Percentiles rank a stretch among this genome's conserved stretches.
Conservation (phyloP, 2,113 vertebrate species). For the Nestor notabilis region DNA sequence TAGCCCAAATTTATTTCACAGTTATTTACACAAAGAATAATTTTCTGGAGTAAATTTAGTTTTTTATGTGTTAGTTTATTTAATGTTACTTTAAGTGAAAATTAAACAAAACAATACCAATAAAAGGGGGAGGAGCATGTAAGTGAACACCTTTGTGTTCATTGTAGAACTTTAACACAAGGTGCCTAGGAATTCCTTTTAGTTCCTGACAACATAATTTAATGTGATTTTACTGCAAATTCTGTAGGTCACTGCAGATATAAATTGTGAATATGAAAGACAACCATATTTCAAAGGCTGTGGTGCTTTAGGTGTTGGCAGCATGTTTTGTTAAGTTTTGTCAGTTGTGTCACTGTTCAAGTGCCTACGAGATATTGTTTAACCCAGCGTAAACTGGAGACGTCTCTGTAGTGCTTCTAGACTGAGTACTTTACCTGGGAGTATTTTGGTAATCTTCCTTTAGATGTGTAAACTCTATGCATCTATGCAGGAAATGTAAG, state of each 20-base stretch:
- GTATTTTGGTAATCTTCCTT: neutral
- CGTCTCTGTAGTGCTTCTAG: neutral
- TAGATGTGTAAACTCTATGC: neutral
- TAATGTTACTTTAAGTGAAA: neutral
- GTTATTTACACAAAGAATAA: neutral
- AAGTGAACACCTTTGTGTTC: neutral
- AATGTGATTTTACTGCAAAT: neutral
- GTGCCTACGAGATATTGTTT: neutral
- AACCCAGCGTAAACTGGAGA: neutral
- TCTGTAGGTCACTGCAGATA: neutral
- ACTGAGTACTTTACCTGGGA: neutral
- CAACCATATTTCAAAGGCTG: neutral
- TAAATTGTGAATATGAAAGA: neutral
- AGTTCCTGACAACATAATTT: neutral
- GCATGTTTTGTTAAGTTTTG: neutral
- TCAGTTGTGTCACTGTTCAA: neutral
- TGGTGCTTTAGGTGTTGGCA: neutral
- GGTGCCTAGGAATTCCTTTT: neutral
- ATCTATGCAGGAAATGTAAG: neutral
- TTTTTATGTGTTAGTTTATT: neutral
- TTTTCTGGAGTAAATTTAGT: neutral
- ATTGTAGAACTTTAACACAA: neutral
- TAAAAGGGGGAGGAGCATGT: neutral
- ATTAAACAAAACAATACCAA: neutral
- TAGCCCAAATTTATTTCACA: neutral